A percentile compares a stretch with the other conserved stretches of the same genome.
Evolutionary conservation across 2,888 invertebrate species (phyloP).

Genomic region (Torymus tubicola): DNA sequence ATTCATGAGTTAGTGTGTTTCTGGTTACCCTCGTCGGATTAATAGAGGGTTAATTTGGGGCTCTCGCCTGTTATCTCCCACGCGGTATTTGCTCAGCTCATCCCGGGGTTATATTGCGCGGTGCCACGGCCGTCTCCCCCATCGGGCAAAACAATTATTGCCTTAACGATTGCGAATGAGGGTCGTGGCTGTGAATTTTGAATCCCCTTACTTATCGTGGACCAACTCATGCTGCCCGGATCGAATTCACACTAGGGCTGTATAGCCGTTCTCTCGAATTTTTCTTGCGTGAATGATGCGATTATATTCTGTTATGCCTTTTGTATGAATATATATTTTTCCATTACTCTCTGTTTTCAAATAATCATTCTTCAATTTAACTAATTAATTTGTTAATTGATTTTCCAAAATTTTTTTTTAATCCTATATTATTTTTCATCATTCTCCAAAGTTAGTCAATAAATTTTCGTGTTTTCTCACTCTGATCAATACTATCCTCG

Average conservation of each 20-base stretch:
- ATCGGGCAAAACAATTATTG: slow-evolving; percentile 69
- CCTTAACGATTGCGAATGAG: slow-evolving; percentile 57
- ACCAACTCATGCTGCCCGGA: background rate
- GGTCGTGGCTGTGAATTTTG: slow-evolving; percentile 68
- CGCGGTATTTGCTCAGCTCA: slow-evolving; percentile 73
- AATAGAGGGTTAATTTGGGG: slow-evolving; percentile 73
- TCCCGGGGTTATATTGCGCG: slow-evolving; percentile 56
- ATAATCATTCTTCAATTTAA: too few relatives aligned
- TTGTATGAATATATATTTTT: background rate
- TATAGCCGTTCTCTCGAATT: slow-evolving; percentile 13
- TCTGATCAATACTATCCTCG: too few relatives aligned
- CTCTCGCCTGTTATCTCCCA: slow-evolving; percentile 72
- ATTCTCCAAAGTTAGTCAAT: too few relatives aligned
- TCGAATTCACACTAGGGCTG: background rate
- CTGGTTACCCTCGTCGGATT: slow-evolving; percentile 67
- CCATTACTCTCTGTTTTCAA: background rate
- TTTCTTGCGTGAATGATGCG: slow-evolving; percentile 39
- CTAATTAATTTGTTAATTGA: too few relatives aligned
- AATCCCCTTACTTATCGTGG: slow-evolving; percentile 12
- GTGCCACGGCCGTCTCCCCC: slow-evolving; percentile 57
- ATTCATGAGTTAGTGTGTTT: slow-evolving; percentile 65
- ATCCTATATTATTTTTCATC: too few relatives aligned
- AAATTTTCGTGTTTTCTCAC: too few relatives aligned
- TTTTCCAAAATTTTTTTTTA: too few relatives aligned
- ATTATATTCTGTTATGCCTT: slow-evolving; percentile 24